Evolutionary conservation across 2,797 vertebrate genomes (phyloP).

Genomic region (Menidia menidia): DNA sequence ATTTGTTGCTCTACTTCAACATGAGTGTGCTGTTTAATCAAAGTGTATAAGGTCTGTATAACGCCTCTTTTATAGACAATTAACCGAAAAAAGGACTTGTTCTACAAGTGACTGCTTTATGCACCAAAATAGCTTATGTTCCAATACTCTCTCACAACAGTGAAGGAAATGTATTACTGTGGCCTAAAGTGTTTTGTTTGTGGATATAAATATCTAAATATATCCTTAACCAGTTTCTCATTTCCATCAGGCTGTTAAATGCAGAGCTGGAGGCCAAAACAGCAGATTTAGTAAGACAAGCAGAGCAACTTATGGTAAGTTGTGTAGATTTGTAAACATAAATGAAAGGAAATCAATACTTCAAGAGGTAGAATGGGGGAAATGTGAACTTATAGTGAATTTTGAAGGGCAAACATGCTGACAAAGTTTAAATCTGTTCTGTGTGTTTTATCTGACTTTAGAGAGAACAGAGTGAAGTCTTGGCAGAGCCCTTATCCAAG

Average conservation of each 20-base stretch:
- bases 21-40: background rate
- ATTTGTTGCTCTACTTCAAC: background rate
- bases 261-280: slow-evolving; percentile 94
- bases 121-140: background rate
- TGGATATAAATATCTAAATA: background rate
- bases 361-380: background rate
- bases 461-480: slow-evolving; percentile 85
- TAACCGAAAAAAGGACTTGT: background rate
- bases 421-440: background rate
- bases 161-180: background rate
- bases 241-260: slow-evolving; percentile 87
- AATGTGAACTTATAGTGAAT: background rate
- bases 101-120: too few species aligned
- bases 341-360: background rate
- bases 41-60: background rate
- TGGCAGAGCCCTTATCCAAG: slow-evolving; percentile 80
- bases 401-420: background rate
- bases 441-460: slow-evolving; percentile 54
- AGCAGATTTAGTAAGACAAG: slow-evolving; percentile 87
- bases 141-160: background rate
- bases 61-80: background rate
- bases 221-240: background rate
- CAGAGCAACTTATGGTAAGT: slow-evolving; percentile 91
- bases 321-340: background rate
- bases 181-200: background rate